Conservation (phyloP, 2,113 vertebrate genomes). For the Garra rufa region DNA sequence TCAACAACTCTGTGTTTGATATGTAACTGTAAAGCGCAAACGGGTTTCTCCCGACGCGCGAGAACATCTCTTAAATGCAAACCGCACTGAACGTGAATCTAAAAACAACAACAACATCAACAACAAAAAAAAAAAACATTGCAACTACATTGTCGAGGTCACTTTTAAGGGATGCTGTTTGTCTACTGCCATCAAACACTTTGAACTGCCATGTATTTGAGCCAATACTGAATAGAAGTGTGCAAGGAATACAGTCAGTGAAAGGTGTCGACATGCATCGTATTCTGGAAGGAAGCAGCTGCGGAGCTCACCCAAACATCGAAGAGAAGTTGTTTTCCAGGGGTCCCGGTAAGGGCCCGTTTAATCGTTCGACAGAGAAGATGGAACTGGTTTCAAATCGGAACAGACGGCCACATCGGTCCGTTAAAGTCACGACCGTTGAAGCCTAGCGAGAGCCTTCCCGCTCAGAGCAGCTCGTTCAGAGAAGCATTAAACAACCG, state of each 20-base stretch:
- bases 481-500: background rate
- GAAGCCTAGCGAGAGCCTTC: too few relatives aligned
- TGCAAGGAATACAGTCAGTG: constrained; percentile 32
- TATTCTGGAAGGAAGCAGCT: background rate
- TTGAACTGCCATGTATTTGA: constrained; percentile 13
- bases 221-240: constrained; percentile 27
- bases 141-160: constrained; percentile 17
- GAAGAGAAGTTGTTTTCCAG: background rate
- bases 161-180: constrained; percentile 15
- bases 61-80: background rate
- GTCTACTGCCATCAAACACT: constrained; percentile 19
- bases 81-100: constrained; percentile 4
- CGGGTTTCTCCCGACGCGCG: background rate
- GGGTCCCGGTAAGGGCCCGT: background rate
- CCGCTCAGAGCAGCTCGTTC: background rate
- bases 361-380: background rate
- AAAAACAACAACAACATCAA: constrained; percentile 1
- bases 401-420: too few relatives aligned
- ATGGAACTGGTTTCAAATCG: background rate
- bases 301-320: background rate
- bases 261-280: constrained; percentile 42
- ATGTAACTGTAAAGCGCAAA: background rate
- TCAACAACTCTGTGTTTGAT: constrained; percentile 17
- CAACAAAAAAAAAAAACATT: background rate
- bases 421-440: too few relatives aligned